Evolutionary conservation across 2,797 vertebrate genomes (phyloP), one percentile per base, ranked within the genome.

Genomic region (Lepidocolaptes lacrymiger): DNA sequence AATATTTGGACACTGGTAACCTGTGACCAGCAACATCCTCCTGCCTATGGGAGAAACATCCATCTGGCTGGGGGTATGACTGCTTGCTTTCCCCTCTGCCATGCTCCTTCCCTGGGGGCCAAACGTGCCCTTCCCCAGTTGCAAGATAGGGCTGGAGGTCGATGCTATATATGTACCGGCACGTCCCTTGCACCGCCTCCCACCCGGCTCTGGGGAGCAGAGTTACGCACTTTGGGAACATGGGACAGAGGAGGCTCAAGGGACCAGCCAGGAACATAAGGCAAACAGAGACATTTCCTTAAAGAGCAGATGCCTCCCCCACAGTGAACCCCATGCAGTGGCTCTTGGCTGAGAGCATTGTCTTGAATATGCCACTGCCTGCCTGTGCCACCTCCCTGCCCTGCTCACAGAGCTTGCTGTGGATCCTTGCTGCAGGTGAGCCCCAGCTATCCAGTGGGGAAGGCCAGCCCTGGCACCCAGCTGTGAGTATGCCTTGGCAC

Each of bases 21-120:
- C 95, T 96, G 97, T 95, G 97, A 97, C 91, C 95, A 94, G 96
- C 87, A 93, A 96, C 92, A 95, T 94, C 84, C 76, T 93, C 88
- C 84, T 93, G 94, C 80, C 73, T 91, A 92, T 46, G 46, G 32
- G 68, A 95, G 91, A 91, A 96, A 78, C 51, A 92, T 41, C 21
- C 75, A 67, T 22, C 94, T 84, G 73, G 76, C 91, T 58, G 14
- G 59, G 82, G 91, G 88, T 16, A 18, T 5, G 30, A 85, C 71
- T 26, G 0, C 61, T 78, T 1, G 15, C 66, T 78, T 94, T 93
- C 39, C 66, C 48, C 39, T 66, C 77, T 39, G 27, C 93, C 6
- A 8, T 6, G 5, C 56, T 85, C 44, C 20, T 76, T 79, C 85
- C 85, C 4, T 0, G 4, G 72, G 44, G 72, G 26, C n/a, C 3